phyloP scores from a whole-genome alignment of 2,797 vertebrate genomes.

The Sus cebifrons region DNA sequence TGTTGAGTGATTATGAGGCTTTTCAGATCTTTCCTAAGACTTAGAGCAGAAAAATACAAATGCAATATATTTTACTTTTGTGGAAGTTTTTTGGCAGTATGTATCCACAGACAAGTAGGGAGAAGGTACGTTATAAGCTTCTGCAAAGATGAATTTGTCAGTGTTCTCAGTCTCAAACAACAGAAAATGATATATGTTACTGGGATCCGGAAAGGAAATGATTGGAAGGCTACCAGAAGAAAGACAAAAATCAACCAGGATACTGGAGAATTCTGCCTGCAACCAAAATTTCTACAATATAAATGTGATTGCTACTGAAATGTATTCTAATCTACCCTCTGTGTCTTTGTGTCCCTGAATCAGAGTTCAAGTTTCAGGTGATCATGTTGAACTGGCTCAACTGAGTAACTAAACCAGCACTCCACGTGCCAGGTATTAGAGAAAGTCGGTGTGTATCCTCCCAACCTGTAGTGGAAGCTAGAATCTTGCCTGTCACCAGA shows the following conservation, averaged over 20 bases:
- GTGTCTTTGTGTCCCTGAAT: neutral
- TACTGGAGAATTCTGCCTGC: neutral
- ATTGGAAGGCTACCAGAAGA: neutral
- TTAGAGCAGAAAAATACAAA: conserved; percentile 66
- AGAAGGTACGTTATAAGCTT: neutral
- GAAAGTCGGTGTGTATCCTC: neutral
- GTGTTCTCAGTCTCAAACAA: conserved; percentile 54
- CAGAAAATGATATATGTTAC: neutral
- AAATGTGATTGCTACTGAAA: neutral
- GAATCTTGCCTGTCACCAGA: neutral
- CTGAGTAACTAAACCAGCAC: neutral
- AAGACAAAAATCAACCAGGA: neutral
- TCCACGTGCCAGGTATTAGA: neutral
- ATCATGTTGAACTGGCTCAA: neutral
- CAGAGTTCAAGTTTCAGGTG: neutral
- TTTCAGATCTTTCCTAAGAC: conserved; percentile 76
- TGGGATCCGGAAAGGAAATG: neutral
- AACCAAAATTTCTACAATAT: neutral
- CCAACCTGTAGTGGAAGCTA: neutral
- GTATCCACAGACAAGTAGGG: neutral
- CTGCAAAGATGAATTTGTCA: conserved; percentile 29
- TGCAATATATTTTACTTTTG: conserved; percentile 72
- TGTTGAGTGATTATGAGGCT: conserved; percentile 79
- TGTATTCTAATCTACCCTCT: neutral
- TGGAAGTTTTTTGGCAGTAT: conserved; percentile 62